Base-by-base conservation (phyloP, 2,888 invertebrate genomes). In the Electrophaes corylata region DNA sequence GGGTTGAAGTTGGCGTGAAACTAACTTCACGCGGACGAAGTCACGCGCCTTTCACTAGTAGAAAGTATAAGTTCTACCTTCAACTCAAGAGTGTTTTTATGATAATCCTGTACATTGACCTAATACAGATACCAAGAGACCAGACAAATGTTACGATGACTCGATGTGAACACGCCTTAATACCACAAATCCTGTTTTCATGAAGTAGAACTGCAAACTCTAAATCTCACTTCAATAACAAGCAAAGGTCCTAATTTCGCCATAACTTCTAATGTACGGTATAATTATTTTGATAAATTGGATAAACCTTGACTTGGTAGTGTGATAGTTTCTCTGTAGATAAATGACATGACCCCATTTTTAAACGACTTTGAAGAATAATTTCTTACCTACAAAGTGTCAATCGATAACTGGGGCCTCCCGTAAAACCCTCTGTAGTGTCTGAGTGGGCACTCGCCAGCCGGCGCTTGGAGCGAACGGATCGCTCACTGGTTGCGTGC, bases 251-350 rank as follows among this genome's bases (percentile, higher is more conserved):
- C 46, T 54, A 59, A 50, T 59, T 59, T 37, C 16, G 20, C 29
- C 44, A 44, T 46, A 50, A 54, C 35, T 59, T 50, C 44, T 43
- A 50, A 54, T 54, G 59, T 46, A 46, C 50, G 50, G 46, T 26
- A 41, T 54, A 44, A 55, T 60, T 60, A 55, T 60, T 46, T 51
- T 55, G 47, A 51, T 55, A 39, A 57, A 50, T 57, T 57, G 50
- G 56, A 57, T 46, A 35, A 50, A 45, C 40, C 33, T 39, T 18
- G 45, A 23, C 31, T 35, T 29, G 20, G 31, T 18, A 51, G 47
- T 14, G 35, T n/a, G 10, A 31, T 26, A 35, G 16, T 20, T 11
- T 16, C 5, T 3, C 3, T 33, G 39, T 39, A 3, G 18, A 10
- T 18, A 19, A 29, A 10, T 10, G 8, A 29, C 8, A 29, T 29